Evolutionary conservation across 2,888 invertebrate species (phyloP).

Genomic region (Microplitis deprimator): DNA sequence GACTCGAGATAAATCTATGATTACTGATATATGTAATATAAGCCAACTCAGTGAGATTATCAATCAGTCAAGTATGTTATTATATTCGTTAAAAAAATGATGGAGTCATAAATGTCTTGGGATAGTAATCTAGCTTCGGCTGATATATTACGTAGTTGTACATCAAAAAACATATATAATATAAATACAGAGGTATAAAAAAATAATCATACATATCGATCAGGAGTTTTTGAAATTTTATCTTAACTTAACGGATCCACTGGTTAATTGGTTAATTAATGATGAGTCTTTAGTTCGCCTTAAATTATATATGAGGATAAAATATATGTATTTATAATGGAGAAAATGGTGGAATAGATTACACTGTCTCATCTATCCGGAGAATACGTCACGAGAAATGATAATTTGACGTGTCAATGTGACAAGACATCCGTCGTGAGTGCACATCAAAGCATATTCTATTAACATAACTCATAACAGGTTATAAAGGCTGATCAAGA

Average conservation of each 20-base stretch:
- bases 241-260: neutral
- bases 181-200: neutral
- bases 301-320: slow-evolving; percentile 39
- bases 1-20: slow-evolving; percentile 10
- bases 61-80: slow-evolving; percentile 17
- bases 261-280: slow-evolving; percentile 46
- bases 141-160: neutral
- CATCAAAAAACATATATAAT: neutral
- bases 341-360: neutral
- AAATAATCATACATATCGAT: slow-evolving; percentile 5
- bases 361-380: slow-evolving; percentile 43
- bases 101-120: slow-evolving; percentile 15
- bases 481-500: slow-evolving; percentile 61
- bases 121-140: slow-evolving; percentile 6
- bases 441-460: slow-evolving; percentile 57
- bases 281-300: slow-evolving; percentile 46
- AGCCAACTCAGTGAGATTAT: slow-evolving; percentile 17
- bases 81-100: slow-evolving; percentile 3
- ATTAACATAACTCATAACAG: slow-evolving; percentile 62
- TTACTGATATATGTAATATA: slow-evolving; percentile 13
- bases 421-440: slow-evolving; percentile 59
- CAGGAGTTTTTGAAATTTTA: neutral
- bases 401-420: slow-evolving; percentile 57
- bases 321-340: slow-evolving; percentile 50
- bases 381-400: slow-evolving; percentile 48